Evolutionary conservation across 2,888 invertebrate genomes (phyloP).

Genomic region (Drosophila anomelani): DNA sequence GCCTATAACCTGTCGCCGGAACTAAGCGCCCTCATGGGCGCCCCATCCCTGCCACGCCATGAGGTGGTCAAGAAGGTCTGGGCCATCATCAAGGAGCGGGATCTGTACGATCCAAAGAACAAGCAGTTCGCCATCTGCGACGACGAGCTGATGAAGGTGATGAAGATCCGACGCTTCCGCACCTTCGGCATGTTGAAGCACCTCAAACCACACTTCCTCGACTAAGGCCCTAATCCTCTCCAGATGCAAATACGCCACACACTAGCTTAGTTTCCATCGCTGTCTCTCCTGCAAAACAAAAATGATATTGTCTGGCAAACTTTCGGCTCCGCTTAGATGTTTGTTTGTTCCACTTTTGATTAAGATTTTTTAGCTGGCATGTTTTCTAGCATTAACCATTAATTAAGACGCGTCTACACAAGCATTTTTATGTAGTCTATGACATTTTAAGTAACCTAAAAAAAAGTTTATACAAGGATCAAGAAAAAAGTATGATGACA

Average conservation of each 20-base stretch:
- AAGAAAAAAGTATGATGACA: background rate
- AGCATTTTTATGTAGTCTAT: slow-evolving; percentile 61
- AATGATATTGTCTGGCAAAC: slow-evolving; percentile 19
- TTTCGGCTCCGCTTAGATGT: slow-evolving; percentile 60
- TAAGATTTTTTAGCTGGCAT: slow-evolving; percentile 54
- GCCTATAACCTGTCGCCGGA: slow-evolving; percentile 94
- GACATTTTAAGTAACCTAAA: slow-evolving; percentile 67
- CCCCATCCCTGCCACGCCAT: slow-evolving; percentile 93
- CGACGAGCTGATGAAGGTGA: slow-evolving; percentile 93
- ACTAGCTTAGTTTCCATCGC: slow-evolving; percentile 32
- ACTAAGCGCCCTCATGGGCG: slow-evolving; percentile 91
- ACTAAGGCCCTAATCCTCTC: slow-evolving; percentile 61
- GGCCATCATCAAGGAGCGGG: slow-evolving; percentile 94
- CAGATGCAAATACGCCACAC: slow-evolving; percentile 59
- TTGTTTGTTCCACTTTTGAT: slow-evolving; percentile 55
- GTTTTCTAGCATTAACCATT: slow-evolving; percentile 62
- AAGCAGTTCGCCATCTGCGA: slow-evolving; percentile 98
- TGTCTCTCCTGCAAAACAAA: slow-evolving; percentile 7
- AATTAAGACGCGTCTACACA: slow-evolving; percentile 67
- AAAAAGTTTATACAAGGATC: slow-evolving; percentile 24
- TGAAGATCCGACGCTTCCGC: slow-evolving; percentile 96
- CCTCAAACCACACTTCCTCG: slow-evolving; percentile 93
- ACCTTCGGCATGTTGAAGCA: slow-evolving; percentile 99
- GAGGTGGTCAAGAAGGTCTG: slow-evolving; percentile 96
- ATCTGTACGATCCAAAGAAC: slow-evolving; percentile 96